Evolutionary conservation across 2,797 vertebrate species (phyloP).

Genomic region (Catamblyrhynchus diadema): DNA sequence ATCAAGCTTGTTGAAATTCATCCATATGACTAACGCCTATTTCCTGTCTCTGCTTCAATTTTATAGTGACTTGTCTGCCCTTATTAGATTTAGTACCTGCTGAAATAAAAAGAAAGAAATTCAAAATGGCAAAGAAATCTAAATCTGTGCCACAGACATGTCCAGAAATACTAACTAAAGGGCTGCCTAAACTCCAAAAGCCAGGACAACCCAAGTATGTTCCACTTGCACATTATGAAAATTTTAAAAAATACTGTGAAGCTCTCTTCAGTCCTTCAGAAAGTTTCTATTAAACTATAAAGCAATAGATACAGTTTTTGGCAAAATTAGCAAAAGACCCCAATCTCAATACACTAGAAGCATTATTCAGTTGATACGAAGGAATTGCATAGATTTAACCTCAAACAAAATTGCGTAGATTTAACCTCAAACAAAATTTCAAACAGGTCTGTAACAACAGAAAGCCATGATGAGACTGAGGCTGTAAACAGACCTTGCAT

Average conservation of each 20-base stretch:
- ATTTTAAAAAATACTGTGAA: background rate
- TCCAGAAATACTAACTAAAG: background rate
- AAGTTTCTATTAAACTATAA: background rate
- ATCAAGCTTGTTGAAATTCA: constrained; percentile 24
- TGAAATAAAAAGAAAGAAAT: constrained; percentile 31
- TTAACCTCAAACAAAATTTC: background rate
- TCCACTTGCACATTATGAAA: background rate
- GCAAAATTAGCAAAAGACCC: background rate
- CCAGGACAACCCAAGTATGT: background rate
- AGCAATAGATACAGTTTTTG: background rate
- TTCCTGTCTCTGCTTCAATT: constrained; percentile 6
- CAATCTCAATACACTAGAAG: background rate
- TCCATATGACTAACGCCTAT: constrained; percentile 18
- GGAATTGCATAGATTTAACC: background rate
- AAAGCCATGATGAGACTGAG: background rate
- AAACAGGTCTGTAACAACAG: background rate
- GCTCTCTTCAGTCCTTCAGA: background rate
- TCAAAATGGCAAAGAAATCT: background rate
- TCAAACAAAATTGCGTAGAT: background rate
- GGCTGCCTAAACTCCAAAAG: background rate
- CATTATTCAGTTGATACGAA: background rate
- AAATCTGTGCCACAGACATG: background rate
- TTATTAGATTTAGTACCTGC: background rate
- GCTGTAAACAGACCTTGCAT: background rate
- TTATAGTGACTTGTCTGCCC: background rate